Base-by-base conservation (phyloP, 2,113 vertebrate genomes). In the Leucopsar rothschildi region DNA sequence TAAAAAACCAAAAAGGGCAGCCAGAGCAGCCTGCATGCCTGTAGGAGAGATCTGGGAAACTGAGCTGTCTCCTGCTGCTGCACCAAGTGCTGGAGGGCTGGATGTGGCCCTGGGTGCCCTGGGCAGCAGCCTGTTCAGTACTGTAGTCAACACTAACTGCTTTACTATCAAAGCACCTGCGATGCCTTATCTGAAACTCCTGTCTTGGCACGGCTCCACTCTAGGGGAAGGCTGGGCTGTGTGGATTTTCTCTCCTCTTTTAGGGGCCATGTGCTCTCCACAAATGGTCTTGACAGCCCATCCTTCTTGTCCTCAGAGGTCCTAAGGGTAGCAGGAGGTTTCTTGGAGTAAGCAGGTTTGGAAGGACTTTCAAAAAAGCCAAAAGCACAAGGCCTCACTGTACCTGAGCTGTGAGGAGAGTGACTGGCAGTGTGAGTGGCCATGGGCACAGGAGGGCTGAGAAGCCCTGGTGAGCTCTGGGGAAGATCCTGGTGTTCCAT, bases 151-250 rank as follows among this genome's bases (percentile, higher is more conserved):
- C 88, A 92, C 88, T 94, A 93, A 95, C 96, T 96, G 96, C 95
- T 97, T 96, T 95, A 92, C 94, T 97, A 59, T 96, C 93, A 42
- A 83, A 98, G 98, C 98, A 98, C 98, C 98, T 97, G 96, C 81
- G 97, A 98, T 98, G 98, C 98, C 97, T 98, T 98, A 97, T 94
- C 91, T 72, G 83, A 96, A 96, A 85, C 92, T 89, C 92, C 95
- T 86, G 88, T 84, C 77, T 82, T 40, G 79, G 79, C 81, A 53
- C 13, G 3, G 80, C 82, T 73, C 39, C 14, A 2, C 76, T 50
- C 33, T 9, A 40, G 68, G 85, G 55, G 63, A 64, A 59, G 88
- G 76, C 79, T 83, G 96, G 85, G 68, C 88, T 88, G 19, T 35
- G 91, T 79, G 92, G 65, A 66, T 40, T 78, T 68, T 15, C 35